phyloP scores from a whole-genome alignment of 2,113 vertebrate genomes.

The Pavo muticus region DNA sequence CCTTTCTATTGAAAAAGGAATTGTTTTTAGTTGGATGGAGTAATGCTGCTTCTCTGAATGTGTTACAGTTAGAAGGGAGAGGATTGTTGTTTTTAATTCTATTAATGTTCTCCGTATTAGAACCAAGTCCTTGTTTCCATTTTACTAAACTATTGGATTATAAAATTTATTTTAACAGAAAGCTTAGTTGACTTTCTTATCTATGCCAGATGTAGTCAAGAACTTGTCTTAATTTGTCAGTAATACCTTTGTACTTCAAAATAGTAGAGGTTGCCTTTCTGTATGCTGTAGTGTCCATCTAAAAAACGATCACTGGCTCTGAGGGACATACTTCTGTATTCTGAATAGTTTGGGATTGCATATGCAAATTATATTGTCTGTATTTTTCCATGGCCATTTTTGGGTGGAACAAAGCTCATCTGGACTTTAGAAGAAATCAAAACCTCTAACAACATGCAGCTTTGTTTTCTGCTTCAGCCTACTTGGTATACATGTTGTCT shows the following conservation, averaged over 20 bases:
- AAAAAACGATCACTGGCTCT: not conserved
- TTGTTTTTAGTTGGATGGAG: not conserved
- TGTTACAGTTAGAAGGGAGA: not conserved
- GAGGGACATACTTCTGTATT: not conserved
- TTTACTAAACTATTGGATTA: not conserved
- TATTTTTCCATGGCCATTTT: not conserved
- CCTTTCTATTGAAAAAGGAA: not conserved
- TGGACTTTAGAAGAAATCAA: not conserved
- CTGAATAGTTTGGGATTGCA: not conserved
- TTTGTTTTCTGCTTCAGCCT: not conserved
- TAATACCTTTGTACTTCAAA: not conserved
- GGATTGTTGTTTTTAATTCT: not conserved
- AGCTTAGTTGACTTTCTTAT: not conserved
- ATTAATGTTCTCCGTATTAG: not conserved
- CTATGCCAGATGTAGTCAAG: not conserved
- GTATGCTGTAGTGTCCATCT: not conserved
- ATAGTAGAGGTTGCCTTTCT: not conserved
- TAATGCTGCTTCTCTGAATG: not conserved
- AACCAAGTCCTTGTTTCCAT: not conserved
- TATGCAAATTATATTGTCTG: not conserved
- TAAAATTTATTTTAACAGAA: not conserved
- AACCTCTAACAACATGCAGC: not conserved
- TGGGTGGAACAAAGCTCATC: not conserved
- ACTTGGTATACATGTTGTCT: not conserved
- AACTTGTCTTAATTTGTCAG: not conserved